Percentiles rank a stretch among this genome's conserved stretches.
These are phyloP conservation scores for Biston stratarius DNA, from an alignment of 2,888 invertebrate genomes.

Conservation along the genomic window DNA sequence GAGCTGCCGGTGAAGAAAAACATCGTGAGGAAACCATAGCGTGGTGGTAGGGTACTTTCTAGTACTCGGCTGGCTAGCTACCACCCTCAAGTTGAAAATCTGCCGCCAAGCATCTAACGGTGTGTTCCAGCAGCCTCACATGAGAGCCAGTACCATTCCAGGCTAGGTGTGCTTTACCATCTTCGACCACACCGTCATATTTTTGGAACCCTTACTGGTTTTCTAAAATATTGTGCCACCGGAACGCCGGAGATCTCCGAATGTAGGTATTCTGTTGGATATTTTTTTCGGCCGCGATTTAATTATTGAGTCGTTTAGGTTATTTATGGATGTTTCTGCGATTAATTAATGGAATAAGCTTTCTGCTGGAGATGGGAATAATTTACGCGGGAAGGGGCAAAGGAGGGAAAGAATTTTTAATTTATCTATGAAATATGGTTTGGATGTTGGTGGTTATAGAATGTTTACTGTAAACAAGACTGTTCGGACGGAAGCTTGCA, in stretches of 20 bases:
- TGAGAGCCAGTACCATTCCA: too few species aligned
- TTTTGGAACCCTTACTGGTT: conserved; percentile 7
- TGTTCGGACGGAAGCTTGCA: too few species aligned
- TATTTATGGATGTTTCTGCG: conserved; percentile 40
- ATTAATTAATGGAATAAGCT: conserved; percentile 36
- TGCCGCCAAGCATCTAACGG: too few species aligned
- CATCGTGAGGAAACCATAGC: too few species aligned
- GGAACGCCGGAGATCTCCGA: conserved; percentile 52
- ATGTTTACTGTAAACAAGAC: neutral
- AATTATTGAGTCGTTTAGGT: conserved; percentile 44
- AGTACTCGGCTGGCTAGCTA: too few species aligned
- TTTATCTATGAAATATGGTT: neutral
- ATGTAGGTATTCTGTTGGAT: conserved; percentile 44
- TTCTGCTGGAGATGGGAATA: conserved; percentile 10
- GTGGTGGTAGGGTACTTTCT: too few species aligned
- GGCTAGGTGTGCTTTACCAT: too few species aligned
- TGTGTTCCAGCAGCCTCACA: too few species aligned
- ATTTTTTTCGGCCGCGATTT: conserved; percentile 46
- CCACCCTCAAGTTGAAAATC: too few species aligned
- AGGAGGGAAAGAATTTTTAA: neutral
- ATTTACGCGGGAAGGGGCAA: conserved; percentile 13
- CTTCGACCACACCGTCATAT: too few species aligned
- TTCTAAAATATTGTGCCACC: conserved; percentile 45
- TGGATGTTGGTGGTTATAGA: neutral
- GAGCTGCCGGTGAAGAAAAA: too few species aligned